A percentile compares a stretch with the other conserved stretches of the same genome.
phyloP scores from a whole-genome alignment of 2,113 vertebrate genomes.

The Catagonus wagneri region DNA sequence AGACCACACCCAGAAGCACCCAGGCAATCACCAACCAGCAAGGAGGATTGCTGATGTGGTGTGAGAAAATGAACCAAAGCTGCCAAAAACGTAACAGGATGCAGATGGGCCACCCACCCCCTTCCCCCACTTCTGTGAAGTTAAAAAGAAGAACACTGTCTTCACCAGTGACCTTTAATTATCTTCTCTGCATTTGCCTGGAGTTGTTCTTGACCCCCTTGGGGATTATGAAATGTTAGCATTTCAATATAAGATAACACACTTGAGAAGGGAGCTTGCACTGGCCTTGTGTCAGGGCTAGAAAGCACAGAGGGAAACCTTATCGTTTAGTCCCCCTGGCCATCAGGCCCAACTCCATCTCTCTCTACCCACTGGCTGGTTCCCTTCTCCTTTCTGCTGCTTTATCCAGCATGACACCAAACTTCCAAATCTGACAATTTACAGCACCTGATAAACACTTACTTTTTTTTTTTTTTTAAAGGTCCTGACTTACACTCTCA shows the following conservation, averaged over 20 bases:
- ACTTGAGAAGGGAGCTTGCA: not conserved
- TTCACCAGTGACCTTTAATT: constrained; percentile 31
- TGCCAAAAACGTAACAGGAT: not conserved
- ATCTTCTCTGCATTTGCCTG: not conserved
- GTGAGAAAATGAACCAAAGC: constrained; percentile 29
- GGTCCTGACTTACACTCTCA: not conserved
- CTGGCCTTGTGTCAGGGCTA: constrained; percentile 9
- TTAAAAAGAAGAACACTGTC: constrained; percentile 1
- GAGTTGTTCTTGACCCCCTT: constrained; percentile 25
- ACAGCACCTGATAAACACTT: not conserved
- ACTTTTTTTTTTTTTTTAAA: not conserved
- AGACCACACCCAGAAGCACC: constrained; percentile 27
- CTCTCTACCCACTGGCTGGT: not conserved
- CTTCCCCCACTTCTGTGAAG: not conserved
- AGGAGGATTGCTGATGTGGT: not conserved
- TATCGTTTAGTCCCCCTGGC: not conserved
- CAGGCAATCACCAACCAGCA: not conserved
- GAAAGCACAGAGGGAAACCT: not conserved
- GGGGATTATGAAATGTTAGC: constrained; percentile 58
- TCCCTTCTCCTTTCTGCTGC: not conserved
- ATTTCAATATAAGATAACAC: not conserved
- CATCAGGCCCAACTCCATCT: not conserved
- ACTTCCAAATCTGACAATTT: not conserved
- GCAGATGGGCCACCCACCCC: not conserved
- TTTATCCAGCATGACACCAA: not conserved